Evolutionary conservation across 2,113 vertebrate genomes (phyloP).

Genomic region (Anhinga rufa): DNA sequence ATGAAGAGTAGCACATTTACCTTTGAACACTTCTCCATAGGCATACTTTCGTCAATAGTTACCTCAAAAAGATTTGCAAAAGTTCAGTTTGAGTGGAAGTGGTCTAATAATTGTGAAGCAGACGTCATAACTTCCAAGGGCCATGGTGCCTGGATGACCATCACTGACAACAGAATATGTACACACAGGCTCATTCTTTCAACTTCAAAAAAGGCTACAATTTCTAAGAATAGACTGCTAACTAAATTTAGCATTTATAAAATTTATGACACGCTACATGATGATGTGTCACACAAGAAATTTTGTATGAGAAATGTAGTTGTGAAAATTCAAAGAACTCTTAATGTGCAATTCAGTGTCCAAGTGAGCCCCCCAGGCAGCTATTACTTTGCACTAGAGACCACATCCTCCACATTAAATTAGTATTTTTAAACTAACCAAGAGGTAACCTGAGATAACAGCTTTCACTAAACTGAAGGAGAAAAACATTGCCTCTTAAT

Average conservation of each 20-base stretch:
- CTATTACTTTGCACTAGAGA: neutral
- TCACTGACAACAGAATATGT: neutral
- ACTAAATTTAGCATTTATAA: neutral
- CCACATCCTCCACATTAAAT: neutral
- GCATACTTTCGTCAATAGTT: neutral
- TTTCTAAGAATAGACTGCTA: neutral
- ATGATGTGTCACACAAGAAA: neutral
- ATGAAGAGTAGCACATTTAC: neutral
- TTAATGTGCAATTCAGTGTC: neutral
- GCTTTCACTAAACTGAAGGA: neutral
- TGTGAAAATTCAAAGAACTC: neutral
- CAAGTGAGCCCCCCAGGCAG: neutral
- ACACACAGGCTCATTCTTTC: neutral
- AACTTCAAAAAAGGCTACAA: neutral
- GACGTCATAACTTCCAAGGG: neutral
- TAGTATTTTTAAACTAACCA: conserved; percentile 5
- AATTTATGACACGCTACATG: neutral
- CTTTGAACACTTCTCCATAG: neutral
- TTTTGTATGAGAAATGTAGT: neutral
- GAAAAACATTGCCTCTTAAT: neutral
- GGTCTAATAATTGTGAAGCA: neutral
- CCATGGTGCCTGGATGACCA: neutral
- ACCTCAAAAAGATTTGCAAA: neutral
- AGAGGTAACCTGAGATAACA: neutral
- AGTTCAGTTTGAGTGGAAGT: neutral